Percentiles rank a stretch among this genome's conserved stretches.
Evolutionary conservation across 2,888 invertebrate genomes (phyloP).

Genomic region (Tenthredo amoena): DNA sequence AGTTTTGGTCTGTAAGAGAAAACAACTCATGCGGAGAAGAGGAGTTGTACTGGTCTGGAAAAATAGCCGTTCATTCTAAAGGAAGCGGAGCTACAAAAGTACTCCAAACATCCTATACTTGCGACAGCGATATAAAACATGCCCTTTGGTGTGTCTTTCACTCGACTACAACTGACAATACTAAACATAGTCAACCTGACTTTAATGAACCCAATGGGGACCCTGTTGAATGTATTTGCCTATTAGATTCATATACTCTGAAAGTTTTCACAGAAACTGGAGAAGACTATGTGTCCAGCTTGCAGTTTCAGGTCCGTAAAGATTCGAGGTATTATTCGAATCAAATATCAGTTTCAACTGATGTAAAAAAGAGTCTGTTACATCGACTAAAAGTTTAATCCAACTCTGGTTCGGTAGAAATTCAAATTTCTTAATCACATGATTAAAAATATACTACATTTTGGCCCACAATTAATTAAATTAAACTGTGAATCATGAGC

Average conservation of each 20-base stretch:
- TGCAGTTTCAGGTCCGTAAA: slow-evolving; percentile 83
- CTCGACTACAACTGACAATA: slow-evolving; percentile 78
- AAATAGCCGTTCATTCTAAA: slow-evolving; percentile 84
- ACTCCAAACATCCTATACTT: slow-evolving; percentile 84
- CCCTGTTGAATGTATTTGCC: slow-evolving; percentile 84
- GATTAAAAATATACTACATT: slow-evolving; percentile 32
- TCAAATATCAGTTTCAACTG: background rate
- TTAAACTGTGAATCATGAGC: background rate
- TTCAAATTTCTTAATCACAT: slow-evolving; percentile 32
- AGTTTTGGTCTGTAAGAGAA: slow-evolving; percentile 78
- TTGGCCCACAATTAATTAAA: background rate
- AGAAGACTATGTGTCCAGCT: slow-evolving; percentile 89
- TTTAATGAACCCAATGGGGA: slow-evolving; percentile 80
- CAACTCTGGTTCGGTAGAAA: slow-evolving; percentile 17
- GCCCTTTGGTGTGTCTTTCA: slow-evolving; percentile 87
- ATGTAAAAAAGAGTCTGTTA: background rate
- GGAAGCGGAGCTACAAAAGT: slow-evolving; percentile 69
- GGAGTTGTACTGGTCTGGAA: slow-evolving; percentile 92
- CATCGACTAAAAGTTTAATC: background rate
- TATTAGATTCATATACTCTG: slow-evolving; percentile 88
- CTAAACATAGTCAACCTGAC: slow-evolving; percentile 78
- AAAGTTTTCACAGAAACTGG: slow-evolving; percentile 90
- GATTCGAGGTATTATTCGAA: slow-evolving; percentile 18
- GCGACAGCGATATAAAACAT: slow-evolving; percentile 90
- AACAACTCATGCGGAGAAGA: slow-evolving; percentile 84